A percentile compares a stretch with the other conserved stretches of the same genome.
phyloP scores from a whole-genome alignment of 2,888 invertebrate genomes.

The Deilephila elpenor region DNA sequence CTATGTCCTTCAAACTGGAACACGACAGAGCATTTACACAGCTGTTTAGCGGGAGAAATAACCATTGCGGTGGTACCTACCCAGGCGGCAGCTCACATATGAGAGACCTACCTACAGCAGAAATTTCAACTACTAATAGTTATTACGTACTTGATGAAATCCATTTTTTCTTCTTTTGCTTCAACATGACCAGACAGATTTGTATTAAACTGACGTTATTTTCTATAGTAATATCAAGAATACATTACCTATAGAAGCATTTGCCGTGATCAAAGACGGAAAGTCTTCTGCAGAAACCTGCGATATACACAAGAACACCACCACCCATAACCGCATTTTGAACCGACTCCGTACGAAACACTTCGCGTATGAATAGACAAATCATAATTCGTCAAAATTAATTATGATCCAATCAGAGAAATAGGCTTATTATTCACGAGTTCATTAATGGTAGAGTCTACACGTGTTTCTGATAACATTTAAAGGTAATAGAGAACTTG shows the following conservation, averaged over 20 bases:
- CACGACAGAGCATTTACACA: too few relatives aligned
- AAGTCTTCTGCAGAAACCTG: constrained; percentile 83
- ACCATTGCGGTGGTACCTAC: too few relatives aligned
- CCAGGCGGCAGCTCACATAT: too few relatives aligned
- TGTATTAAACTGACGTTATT: too few relatives aligned
- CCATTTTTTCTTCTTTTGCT: too few relatives aligned
- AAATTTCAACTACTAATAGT: too few relatives aligned
- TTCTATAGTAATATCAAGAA: not conserved
- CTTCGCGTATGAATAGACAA: constrained; percentile 47
- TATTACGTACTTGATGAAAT: too few relatives aligned
- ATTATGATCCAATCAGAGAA: constrained; percentile 37
- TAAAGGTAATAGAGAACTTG: not conserved
- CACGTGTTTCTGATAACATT: constrained; percentile 44
- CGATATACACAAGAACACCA: constrained; percentile 51
- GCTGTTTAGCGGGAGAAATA: too few relatives aligned
- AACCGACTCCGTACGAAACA: constrained; percentile 44
- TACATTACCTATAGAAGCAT: constrained; percentile 88
- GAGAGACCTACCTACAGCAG: too few relatives aligned
- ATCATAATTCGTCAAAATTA: constrained; percentile 65
- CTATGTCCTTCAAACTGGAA: too few relatives aligned
- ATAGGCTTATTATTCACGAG: constrained; percentile 54
- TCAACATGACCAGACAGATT: too few relatives aligned
- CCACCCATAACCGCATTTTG: constrained; percentile 65
- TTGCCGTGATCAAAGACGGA: constrained; percentile 89
- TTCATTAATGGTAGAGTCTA: constrained; percentile 53